These are phyloP conservation scores for Diplodus sargus DNA, from an alignment of 2,797 vertebrate species.

Conservation along the genomic window DNA sequence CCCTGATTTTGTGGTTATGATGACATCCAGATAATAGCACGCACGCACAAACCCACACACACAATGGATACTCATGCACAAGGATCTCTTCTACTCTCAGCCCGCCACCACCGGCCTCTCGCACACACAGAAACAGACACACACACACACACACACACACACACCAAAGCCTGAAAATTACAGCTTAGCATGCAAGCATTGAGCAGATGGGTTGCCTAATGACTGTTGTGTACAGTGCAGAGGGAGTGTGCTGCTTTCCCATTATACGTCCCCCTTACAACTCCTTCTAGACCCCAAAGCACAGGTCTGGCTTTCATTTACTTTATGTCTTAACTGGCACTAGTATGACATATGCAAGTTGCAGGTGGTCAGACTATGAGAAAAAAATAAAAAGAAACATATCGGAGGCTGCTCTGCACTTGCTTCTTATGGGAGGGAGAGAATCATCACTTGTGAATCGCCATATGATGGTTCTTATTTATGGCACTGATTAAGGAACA, in stretches of 20 bases:
- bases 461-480: conserved; percentile 24
- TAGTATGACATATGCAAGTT: conserved; percentile 71
- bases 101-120: conserved; percentile 70
- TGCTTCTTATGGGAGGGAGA: conserved; percentile 44
- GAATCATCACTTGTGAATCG: conserved; percentile 54
- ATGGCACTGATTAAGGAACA: conserved; percentile 29
- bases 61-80: conserved; percentile 45
- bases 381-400: conserved; percentile 49
- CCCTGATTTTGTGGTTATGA: conserved; percentile 86
- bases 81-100: conserved; percentile 42
- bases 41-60: conserved; percentile 40
- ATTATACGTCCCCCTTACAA: conserved; percentile 73
- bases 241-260: conserved; percentile 79
- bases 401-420: conserved; percentile 54
- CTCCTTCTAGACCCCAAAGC: conserved; percentile 72
- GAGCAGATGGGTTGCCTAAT: conserved; percentile 90
- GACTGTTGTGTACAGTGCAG: conserved; percentile 86
- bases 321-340: conserved; percentile 82
- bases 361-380: conserved; percentile 79
- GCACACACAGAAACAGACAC: conserved; percentile 40
- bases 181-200: conserved; percentile 87
- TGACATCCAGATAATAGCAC: conserved; percentile 83
- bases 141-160: conserved; percentile 73
- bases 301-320: conserved; percentile 81
- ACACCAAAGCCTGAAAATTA: conserved; percentile 87